Evolutionary conservation across 1,140 invertebrate genomes (phyloP).

Genomic region (Conus betulinus): DNA sequence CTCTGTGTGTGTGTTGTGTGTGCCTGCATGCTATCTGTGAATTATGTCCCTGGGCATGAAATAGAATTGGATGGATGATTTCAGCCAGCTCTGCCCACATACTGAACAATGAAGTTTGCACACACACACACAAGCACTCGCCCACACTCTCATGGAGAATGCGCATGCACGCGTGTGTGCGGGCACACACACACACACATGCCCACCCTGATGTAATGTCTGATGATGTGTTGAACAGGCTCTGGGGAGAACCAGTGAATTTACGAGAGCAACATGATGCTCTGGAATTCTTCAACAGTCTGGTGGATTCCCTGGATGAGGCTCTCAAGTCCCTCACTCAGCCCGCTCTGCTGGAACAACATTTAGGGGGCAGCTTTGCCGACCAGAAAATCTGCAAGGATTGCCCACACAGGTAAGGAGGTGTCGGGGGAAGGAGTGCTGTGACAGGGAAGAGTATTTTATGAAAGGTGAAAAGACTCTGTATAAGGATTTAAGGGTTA

Average conservation of each 20-base stretch:
- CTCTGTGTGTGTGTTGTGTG: neutral
- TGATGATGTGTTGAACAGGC: constrained; percentile 71
- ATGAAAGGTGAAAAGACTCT: no score
- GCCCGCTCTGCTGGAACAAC: constrained; percentile 94
- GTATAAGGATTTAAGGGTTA: no score
- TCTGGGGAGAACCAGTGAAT: constrained; percentile 97
- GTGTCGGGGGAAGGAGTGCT: constrained; percentile 1
- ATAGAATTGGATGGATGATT: constrained; percentile 93
- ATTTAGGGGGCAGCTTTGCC: constrained; percentile 96
- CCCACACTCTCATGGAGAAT: no score
- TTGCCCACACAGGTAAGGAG: constrained; percentile 93
- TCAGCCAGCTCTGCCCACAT: no score
- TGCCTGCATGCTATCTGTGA: no score
- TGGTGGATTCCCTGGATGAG: constrained; percentile 97
- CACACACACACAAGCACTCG: no score
- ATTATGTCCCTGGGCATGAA: constrained; percentile 76
- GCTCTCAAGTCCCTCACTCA: constrained; percentile 94
- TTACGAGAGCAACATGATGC: constrained; percentile 98
- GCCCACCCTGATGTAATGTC: neutral
- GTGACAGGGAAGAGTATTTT: neutral
- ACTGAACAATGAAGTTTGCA: no score
- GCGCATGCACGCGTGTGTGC: no score
- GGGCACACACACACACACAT: neutral
- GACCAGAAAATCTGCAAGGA: constrained; percentile 99
- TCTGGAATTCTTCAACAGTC: constrained; percentile 98